Base-by-base conservation (phyloP, 2,113 vertebrate genomes). In the Amphilophus citrinellus region DNA sequence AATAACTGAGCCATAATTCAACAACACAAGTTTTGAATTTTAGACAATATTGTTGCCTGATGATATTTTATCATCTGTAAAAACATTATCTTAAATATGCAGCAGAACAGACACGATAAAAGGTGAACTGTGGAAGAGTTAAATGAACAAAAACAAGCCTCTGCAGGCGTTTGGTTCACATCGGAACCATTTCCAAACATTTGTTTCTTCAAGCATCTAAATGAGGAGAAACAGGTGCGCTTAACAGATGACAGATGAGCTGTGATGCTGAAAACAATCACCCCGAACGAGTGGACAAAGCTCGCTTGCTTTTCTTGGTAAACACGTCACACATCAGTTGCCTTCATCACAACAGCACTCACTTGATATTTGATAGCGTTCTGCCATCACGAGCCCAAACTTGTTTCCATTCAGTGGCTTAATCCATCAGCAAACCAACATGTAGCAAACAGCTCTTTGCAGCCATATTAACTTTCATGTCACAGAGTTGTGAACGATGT, bases 341-440 rank as follows among this genome's bases (percentile, higher is more conserved):
- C 8, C 47, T 50, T 50, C 15, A 50, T 50, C 53, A 4, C 53
- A 11, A 4, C 50, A 53, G 17, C 50, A 73, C 47, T 18, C 2
- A 0, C 68, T 32, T 73, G 27, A 18, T 73, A 3, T 30, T 32
- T 5, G 10, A 73, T 1, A 0, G 17, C 10, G 1, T 71, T 71
- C 66, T 50, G 68, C 66, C 47, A 32, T 73, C 50, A 71, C 6
- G 24, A 71, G 24, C 24, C 44, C 1, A 30, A 60, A 60, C 6
- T 2, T 7, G 24, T 8, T 3, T 11, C 59, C 24, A 3, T 60
- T 15, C 24, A 2, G 24, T 42, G 44, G 66, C 47, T 50, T 5
- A 4, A 57, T n/a, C 20, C 56, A 57, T 57, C 56, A 57, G 9
- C 8, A 57, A 10, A 57, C 20, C 10, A 57, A 5, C 3, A 20